phyloP scores from a whole-genome alignment of 2,113 vertebrate species.

The Tenebrosternarchus preto region DNA sequence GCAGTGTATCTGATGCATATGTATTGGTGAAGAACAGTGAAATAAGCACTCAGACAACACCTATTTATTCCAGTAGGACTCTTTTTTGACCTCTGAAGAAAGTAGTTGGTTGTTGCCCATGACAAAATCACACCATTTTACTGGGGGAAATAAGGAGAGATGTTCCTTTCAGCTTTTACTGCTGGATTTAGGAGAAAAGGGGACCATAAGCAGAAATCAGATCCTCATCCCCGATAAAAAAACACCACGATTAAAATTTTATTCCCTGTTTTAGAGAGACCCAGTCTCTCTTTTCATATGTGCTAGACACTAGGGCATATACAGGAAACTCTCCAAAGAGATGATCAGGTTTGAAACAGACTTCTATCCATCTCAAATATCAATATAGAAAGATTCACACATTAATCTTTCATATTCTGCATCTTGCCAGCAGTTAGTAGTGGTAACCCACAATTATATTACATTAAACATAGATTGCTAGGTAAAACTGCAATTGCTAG shows the following conservation, averaged over 20 bases:
- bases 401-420: slow-evolving; percentile 77
- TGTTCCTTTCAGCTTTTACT: not conserved
- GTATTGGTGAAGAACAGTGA: not conserved
- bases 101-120: not conserved
- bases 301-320: slow-evolving; percentile 60
- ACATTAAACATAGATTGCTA: not conserved
- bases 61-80: not conserved
- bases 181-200: not conserved
- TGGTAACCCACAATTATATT: slow-evolving; percentile 50
- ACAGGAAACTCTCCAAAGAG: slow-evolving; percentile 67
- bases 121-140: not conserved
- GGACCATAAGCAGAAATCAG: too few species aligned
- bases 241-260: slow-evolving; percentile 67
- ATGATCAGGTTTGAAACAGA: slow-evolving; percentile 75
- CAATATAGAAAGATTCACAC: slow-evolving; percentile 72
- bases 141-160: not conserved
- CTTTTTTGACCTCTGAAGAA: not conserved
- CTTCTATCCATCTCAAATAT: slow-evolving; percentile 73
- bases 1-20: not conserved
- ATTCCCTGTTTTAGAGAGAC: slow-evolving; percentile 57
- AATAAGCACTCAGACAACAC: not conserved
- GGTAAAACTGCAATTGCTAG: too few species aligned
- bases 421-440: slow-evolving; percentile 60
- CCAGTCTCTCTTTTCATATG: slow-evolving; percentile 57
- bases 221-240: slow-evolving; percentile 47